These are phyloP conservation scores for Tupaia tana DNA, from an alignment of 2,113 vertebrate genomes.

Conservation along the genomic window DNA sequence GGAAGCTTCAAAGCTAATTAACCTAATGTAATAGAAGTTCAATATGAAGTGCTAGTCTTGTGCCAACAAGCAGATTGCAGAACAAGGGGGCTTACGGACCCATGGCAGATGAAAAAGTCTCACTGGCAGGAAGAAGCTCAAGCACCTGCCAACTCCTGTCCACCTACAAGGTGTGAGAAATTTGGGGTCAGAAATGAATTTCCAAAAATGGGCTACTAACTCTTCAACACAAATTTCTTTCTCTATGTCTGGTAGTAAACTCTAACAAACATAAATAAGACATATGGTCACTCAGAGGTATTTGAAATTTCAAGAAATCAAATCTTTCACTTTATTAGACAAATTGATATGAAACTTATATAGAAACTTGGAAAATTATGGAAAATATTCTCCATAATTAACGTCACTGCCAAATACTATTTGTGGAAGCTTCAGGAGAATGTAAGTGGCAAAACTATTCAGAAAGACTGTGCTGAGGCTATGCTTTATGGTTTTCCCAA, in stretches of 20 bases:
- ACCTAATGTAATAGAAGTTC: not conserved
- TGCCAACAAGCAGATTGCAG: not conserved
- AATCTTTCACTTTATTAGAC: not conserved
- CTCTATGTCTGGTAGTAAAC: not conserved
- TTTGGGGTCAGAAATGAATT: not conserved
- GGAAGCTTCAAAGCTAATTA: not conserved
- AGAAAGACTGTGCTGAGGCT: not conserved
- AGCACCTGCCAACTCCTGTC: not conserved
- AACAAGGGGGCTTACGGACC: rapidly evolving
- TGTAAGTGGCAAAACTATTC: not conserved
- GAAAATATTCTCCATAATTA: not conserved
- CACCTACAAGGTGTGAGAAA: not conserved
- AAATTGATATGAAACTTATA: not conserved
- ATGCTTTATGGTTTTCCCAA: not conserved
- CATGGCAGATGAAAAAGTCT: not conserved
- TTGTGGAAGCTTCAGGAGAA: not conserved
- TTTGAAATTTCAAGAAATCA: not conserved
- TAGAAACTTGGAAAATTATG: not conserved
- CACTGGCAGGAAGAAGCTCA: not conserved
- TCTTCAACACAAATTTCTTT: not conserved
- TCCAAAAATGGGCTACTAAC: not conserved
- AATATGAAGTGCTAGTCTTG: not conserved
- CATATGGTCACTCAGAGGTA: not conserved
- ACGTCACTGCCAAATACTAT: not conserved
- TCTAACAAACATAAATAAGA: not conserved